A percentile compares a stretch with the other conserved stretches of the same genome.
phyloP scores from a whole-genome alignment of 1,140 invertebrate genomes.

The Drosophila nebulosa region DNA sequence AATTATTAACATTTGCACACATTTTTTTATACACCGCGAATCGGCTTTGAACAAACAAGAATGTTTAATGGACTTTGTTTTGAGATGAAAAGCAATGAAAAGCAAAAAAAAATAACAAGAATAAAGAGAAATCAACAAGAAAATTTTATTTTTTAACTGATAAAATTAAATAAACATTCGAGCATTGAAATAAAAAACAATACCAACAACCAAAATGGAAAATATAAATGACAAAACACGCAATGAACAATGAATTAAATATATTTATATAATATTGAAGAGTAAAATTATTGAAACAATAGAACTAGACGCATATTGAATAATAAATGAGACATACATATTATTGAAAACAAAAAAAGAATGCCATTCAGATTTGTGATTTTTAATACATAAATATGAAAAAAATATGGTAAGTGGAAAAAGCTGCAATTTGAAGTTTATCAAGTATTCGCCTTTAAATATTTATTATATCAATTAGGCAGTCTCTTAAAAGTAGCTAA shows the following conservation, averaged over 20 bases:
- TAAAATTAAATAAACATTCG: constrained; percentile 25
- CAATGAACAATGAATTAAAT: constrained; percentile 69
- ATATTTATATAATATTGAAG: constrained; percentile 66
- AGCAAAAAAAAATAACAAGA: neutral
- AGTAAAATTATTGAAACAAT: constrained; percentile 72
- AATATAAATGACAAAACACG: constrained; percentile 28
- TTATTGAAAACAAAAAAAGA: constrained; percentile 64
- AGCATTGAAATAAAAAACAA: constrained; percentile 41
- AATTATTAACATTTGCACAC: constrained; percentile 46
- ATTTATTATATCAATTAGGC: neutral
- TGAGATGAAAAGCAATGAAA: constrained; percentile 8
- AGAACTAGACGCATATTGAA: constrained; percentile 77
- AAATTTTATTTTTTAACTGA: constrained; percentile 47
- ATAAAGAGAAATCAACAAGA: constrained; percentile 3
- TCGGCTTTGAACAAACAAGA: constrained; percentile 34
- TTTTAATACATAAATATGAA: neutral
- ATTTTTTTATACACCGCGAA: constrained; percentile 68
- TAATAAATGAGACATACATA: constrained; percentile 78
- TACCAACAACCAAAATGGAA: neutral
- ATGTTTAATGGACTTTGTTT: constrained; percentile 3
- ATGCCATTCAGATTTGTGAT: constrained; percentile 3
- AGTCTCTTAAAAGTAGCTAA: neutral
- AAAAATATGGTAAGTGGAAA: neutral
- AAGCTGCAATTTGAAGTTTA: neutral
- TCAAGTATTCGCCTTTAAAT: neutral